Evolutionary conservation across 2,888 invertebrate species (phyloP), one percentile per base, ranked within the genome.

Genomic region (Apantesis nais): DNA sequence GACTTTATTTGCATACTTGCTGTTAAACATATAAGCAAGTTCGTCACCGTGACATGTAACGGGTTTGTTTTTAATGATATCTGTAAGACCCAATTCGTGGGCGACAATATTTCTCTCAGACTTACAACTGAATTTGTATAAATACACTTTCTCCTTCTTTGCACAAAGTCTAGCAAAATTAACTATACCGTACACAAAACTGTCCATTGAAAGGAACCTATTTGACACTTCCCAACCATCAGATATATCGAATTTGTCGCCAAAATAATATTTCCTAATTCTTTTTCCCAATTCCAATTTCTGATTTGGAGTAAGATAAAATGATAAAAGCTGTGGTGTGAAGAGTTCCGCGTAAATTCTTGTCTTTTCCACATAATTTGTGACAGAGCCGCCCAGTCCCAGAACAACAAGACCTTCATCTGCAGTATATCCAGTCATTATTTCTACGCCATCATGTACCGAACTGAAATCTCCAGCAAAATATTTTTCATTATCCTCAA

Each of bases 341-440:
- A 85, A 85, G 61, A 76, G 82, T 68, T 79, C 83, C 7, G 73
- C 68, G 11, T 78, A 82, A 4, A 72, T 74, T 52, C 85, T 84
- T 1, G 80, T 78, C 72, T 79, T 76, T 11, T 72, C 44, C 12
- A 84, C 29, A 14, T 58, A 55, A 80, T 74, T 19, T 70, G 75
- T 52, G 79, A 63, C 67, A 52, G 76, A n/a, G 60, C 80, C 74
- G 8, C 67, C 31, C 52, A 70, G 70, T 0, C 71, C 41, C 44
- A 67, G 70, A 11, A 81, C 34, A 12, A 83, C 9, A n/a, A 78
- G 29, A 29, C 97, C 97, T 89, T 97, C 97, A 66, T 97, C 96
- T 4, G 95, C 95, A 97, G n/a, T n/a, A n/a, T n/a, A n/a, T n/a
- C n/a, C n/a, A n/a, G n/a, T n/a, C n/a, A n/a, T n/a, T n/a, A n/a